Evolutionary conservation across 2,888 invertebrate genomes (phyloP), one percentile per base, ranked within the genome.

Genomic region (Alitta virens): DNA sequence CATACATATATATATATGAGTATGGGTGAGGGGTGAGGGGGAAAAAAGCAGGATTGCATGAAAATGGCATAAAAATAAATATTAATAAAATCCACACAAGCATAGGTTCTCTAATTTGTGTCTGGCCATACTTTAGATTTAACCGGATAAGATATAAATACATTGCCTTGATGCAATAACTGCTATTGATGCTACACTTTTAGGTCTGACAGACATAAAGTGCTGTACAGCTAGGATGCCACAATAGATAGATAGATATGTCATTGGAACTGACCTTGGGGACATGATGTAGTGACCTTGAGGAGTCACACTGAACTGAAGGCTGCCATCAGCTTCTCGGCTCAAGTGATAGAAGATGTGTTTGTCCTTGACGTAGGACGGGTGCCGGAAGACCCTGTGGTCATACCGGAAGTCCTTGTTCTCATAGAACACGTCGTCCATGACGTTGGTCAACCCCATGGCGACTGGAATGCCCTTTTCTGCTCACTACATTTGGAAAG

Each of bases 311-410:
- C 63, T 58, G 56, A 71, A 71, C 21, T 52, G 51, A 25, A 76
- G 69, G 18, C 68, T 62, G 3, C 74, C 75, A 14, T 63, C 49
- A 1, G 67, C 64, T 56, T 74, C 72, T 43, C 70, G 60, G 25
- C 58, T 62, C 33, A 77, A 66, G 52, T 74, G 74, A 62, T 76
- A 76, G 14, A 73, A 60, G 56, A 68, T 74, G 56, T 75, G 74
- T 1, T 67, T 65, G 60, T 75, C 75, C 0, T 73, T 74, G 68
- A 76, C 63, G 71, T 70, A 72, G 14, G 67, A 58, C 0, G 77
- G 77, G 60, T 75, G 75, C 0, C 71, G 64, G 26, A 56, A 54
- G n/a, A 66, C 64, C 23, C 55, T 60, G 21, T 64, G 65, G 54
- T 71, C 66, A 21, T 64, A 60, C 58, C 69, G 74, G 67, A 75